Evolutionary conservation across 2,888 invertebrate species (phyloP).

Genomic region (Apamea monoglypha): DNA sequence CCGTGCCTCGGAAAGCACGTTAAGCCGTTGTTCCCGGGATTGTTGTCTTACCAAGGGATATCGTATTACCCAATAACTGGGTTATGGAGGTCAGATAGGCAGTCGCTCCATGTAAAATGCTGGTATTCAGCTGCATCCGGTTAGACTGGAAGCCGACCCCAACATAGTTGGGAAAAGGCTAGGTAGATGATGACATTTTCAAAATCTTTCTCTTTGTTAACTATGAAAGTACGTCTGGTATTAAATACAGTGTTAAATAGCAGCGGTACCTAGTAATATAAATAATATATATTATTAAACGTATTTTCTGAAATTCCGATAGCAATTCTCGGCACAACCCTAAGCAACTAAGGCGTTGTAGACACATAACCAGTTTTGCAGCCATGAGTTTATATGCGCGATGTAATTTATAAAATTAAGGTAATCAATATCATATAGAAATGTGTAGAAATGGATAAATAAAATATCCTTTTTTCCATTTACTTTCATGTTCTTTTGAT

Average conservation of each 20-base stretch:
- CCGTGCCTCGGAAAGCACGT: too few species aligned
- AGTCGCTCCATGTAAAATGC: too few species aligned
- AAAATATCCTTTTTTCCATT: not conserved
- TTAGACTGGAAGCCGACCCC: too few species aligned
- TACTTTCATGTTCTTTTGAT: not conserved
- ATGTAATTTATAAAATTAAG: slow-evolving; percentile 19
- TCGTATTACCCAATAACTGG: too few species aligned
- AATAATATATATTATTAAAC: not conserved
- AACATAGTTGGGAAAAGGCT: too few species aligned
- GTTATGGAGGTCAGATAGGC: too few species aligned
- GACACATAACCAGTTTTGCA: slow-evolving; percentile 49
- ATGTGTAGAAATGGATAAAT: not conserved
- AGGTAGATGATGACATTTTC: too few species aligned
- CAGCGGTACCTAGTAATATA: not conserved
- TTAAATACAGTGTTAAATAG: too few species aligned
- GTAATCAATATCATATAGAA: slow-evolving; percentile 3
- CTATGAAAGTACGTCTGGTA: not conserved
- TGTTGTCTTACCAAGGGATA: too few species aligned
- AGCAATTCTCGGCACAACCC: slow-evolving; percentile 6
- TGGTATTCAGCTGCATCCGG: too few species aligned
- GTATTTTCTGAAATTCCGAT: not conserved
- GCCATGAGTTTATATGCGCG: not conserved
- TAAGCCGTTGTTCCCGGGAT: too few species aligned
- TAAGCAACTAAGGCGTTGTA: slow-evolving; percentile 23
- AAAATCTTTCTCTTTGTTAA: not conserved